Evolutionary conservation across 2,888 invertebrate species (phyloP), one percentile per base, ranked within the genome.

Genomic region (Galeruca laticollis): DNA sequence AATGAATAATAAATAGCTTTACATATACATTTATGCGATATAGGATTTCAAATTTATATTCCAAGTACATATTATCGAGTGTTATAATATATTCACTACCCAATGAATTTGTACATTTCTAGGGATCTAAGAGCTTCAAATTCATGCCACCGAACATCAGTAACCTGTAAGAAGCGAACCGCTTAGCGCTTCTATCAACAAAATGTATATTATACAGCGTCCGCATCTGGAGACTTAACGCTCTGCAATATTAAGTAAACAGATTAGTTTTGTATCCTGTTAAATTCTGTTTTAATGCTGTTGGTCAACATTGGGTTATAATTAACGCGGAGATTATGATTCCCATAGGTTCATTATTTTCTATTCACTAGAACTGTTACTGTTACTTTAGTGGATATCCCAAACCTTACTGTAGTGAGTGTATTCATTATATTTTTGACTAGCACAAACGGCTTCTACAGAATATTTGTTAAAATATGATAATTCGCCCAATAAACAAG

Each of bases 281-380:
- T 81, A 80, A 79, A 78, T 78, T 79, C 79, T 74, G 77, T 79
- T 80, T 79, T 82, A 83, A 82, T 82, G 81, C 81, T 80, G 81
- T 81, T 79, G 83, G 83, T 83, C 83, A 83, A 82, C 81, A 83
- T 81, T 81, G 79, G 80, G 77, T 80, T 80, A 81, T 82, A 82
- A 82, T 82, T 82, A 82, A 82, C 82, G 81, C 79, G 70, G 78
- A 80, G 82, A 82, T 82, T 82, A 82, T 81, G 78, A 80, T 80
- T 82, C 78, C 76, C 74, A 76, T 76, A 78, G 79, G 81, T 79
- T 77, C 75, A 79, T 78, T 79, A 78, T 80, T 64, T 47, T 21
- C 47, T 15, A 60, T 47, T 26, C 31, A 13, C 26, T 26, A 20
- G 40, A 11, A 15, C 15, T 13, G 60, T 60, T 54, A 15, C 15